Conservation (phyloP, 53 echinoderm and acorn worm genomes). For the Holothuria scabra region DNA sequence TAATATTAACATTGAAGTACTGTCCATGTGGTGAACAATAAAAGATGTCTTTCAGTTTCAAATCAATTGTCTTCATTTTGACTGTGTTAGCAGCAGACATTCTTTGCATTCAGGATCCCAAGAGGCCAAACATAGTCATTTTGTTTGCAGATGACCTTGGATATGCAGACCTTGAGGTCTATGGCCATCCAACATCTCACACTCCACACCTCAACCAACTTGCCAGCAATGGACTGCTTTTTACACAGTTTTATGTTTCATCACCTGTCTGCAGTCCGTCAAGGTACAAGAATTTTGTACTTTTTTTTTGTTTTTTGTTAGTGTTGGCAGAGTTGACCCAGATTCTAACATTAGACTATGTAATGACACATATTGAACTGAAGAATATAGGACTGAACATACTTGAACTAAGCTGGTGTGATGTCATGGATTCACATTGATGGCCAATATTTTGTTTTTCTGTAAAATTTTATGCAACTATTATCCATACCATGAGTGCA, state of each 20-base stretch:
- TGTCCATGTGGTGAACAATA: too few relatives aligned
- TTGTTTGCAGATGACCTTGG: constrained; percentile 93
- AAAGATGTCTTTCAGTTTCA: constrained; percentile 19
- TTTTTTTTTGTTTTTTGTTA: too few relatives aligned
- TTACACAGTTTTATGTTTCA: constrained; percentile 91
- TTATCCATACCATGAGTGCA: too few relatives aligned
- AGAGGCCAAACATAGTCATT: constrained; percentile 81
- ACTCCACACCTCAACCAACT: constrained; percentile 80
- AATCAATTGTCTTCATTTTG: neutral
- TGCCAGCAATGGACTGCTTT: constrained; percentile 74
- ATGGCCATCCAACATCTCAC: constrained; percentile 92
- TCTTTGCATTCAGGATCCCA: constrained; percentile 12
- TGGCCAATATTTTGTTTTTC: too few relatives aligned
- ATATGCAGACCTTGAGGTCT: constrained; percentile 83
- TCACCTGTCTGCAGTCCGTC: constrained; percentile 93
- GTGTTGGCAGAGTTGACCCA: too few relatives aligned
- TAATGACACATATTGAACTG: too few relatives aligned
- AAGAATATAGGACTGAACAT: too few relatives aligned
- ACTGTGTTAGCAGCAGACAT: neutral
- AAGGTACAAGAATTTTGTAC: constrained; percentile 49
- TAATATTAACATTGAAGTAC: too few relatives aligned
- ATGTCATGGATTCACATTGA: too few relatives aligned
- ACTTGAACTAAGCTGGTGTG: too few relatives aligned
- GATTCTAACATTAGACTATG: too few relatives aligned
- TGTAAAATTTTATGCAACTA: too few relatives aligned